phyloP scores from a whole-genome alignment of 2,113 vertebrate genomes.

The Balaenoptera acutorostrata region DNA sequence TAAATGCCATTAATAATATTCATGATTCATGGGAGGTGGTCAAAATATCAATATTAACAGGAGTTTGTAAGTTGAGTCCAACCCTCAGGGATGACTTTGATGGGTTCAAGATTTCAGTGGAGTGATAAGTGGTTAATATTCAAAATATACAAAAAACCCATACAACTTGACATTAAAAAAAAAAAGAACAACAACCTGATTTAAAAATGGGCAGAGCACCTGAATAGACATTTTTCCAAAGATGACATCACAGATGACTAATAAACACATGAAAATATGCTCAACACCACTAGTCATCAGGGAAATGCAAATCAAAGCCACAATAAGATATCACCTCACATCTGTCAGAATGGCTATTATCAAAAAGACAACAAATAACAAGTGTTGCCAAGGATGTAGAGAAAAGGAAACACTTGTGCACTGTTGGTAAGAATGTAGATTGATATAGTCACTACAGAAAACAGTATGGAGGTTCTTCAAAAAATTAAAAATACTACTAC shows the following conservation, averaged over 20 bases:
- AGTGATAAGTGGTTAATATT: background rate
- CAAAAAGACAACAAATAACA: background rate
- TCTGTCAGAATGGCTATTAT: background rate
- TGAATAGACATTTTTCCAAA: background rate
- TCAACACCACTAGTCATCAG: background rate
- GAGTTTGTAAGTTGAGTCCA: background rate
- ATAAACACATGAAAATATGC: background rate
- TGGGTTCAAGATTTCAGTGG: background rate
- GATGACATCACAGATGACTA: background rate
- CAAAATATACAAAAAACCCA: background rate
- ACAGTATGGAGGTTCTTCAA: background rate
- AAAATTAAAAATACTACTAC: background rate
- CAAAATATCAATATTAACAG: background rate
- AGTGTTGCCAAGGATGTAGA: background rate
- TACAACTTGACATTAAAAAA: background rate
- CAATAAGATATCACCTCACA: background rate
- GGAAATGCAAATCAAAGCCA: background rate
- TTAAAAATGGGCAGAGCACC: background rate
- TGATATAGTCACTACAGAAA: background rate
- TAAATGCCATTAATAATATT: background rate
- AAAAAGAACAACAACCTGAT: background rate
- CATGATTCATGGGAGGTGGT: background rate
- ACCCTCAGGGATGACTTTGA: background rate
- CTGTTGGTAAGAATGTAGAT: background rate
- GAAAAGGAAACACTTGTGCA: background rate